Percentiles rank a stretch among this genome's conserved stretches.
Conservation (phyloP, 2,797 vertebrate species). For the Paramormyrops hopkinsi region DNA sequence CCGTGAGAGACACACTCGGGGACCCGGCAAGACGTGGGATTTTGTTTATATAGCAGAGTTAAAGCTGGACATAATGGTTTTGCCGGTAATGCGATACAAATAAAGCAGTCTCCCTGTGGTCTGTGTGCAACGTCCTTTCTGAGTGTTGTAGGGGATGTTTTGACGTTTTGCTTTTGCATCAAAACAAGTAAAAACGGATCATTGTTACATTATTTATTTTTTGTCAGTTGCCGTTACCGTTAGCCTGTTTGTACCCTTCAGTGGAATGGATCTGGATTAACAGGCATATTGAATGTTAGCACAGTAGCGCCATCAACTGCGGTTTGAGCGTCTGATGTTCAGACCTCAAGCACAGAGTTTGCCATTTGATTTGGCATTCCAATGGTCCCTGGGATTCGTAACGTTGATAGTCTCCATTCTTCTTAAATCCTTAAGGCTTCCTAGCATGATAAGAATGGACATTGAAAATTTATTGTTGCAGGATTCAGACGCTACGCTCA, state of each 20-base stretch:
- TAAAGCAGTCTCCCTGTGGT: constrained; percentile 8
- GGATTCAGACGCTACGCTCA: neutral
- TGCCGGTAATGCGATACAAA: constrained; percentile 2
- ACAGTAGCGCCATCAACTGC: neutral
- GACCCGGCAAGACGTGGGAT: neutral
- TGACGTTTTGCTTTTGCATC: neutral
- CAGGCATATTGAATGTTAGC: neutral
- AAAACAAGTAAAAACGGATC: neutral
- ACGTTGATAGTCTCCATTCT: neutral
- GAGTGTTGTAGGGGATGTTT: neutral
- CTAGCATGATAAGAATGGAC: neutral
- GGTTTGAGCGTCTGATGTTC: neutral
- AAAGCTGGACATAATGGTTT: neutral
- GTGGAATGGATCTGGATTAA: neutral
- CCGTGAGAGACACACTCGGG: neutral
- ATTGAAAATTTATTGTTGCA: neutral
- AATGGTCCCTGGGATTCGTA: neutral
- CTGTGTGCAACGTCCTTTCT: neutral
- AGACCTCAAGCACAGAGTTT: neutral
- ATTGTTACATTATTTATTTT: constrained; percentile 13
- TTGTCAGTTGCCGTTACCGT: neutral
- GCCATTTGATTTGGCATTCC: neutral
- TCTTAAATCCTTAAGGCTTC: neutral
- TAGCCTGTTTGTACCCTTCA: neutral
- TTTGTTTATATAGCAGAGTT: neutral